Percentiles rank a stretch among this genome's conserved stretches.
These are phyloP conservation scores for Rattus rattus DNA, from an alignment of 2,113 vertebrate genomes.

Conservation along the genomic window DNA sequence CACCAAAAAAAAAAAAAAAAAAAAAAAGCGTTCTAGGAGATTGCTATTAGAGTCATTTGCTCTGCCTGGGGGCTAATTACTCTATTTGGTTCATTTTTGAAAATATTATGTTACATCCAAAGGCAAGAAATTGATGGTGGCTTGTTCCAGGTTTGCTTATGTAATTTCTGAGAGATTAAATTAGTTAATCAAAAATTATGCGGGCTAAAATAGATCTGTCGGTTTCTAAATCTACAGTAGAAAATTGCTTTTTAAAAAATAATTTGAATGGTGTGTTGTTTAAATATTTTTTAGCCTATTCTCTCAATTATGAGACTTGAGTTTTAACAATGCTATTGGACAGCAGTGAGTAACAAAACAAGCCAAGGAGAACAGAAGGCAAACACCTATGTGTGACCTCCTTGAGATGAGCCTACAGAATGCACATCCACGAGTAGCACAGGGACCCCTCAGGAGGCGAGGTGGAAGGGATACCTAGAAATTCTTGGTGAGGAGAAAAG, in stretches of 20 bases:
- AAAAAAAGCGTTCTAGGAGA: slow-evolving; percentile 62
- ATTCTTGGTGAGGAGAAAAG: neutral
- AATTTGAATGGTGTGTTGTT: slow-evolving; percentile 55
- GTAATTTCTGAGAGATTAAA: slow-evolving; percentile 84
- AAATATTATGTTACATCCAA: slow-evolving; percentile 86
- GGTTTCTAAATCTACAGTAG: slow-evolving; percentile 80
- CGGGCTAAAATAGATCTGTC: slow-evolving; percentile 81
- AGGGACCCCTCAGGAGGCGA: neutral
- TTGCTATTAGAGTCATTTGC: slow-evolving; percentile 69
- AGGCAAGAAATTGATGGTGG: slow-evolving; percentile 80
- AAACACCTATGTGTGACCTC: neutral
- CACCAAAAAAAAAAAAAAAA: slow-evolving; percentile 56
- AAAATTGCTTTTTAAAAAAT: slow-evolving; percentile 77
- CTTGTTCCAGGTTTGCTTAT: slow-evolving; percentile 84
- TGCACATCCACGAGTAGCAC: neutral
- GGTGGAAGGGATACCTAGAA: no score
- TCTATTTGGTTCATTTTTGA: slow-evolving; percentile 81
- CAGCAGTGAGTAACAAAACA: neutral
- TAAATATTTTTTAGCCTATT: slow-evolving; percentile 62
- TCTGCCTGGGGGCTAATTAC: slow-evolving; percentile 81
- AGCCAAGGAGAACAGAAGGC: slow-evolving; percentile 21
- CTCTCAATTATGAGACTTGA: slow-evolving; percentile 23
- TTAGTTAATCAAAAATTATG: slow-evolving; percentile 85
- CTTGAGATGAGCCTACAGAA: neutral
- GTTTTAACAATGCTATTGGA: slow-evolving; percentile 52